phyloP scores from a whole-genome alignment of 1,140 invertebrate genomes.

The Hyposmocoma kahamanoa region DNA sequence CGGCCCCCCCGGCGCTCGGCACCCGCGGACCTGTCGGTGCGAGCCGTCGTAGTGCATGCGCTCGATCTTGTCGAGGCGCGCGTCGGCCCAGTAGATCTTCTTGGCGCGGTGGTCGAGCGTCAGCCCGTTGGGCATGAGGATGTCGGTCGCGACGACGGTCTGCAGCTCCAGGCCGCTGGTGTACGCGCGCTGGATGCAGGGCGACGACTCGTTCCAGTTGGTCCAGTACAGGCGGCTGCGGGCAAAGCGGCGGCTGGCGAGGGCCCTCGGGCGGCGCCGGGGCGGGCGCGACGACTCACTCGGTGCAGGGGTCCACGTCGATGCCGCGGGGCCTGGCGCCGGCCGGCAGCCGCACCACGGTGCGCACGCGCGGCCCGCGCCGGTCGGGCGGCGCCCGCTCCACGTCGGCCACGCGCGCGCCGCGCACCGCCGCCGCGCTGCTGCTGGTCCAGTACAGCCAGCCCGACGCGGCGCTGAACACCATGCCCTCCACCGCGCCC shows the following conservation, averaged over 20 bases:
- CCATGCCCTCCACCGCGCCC: slow-evolving; percentile 89
- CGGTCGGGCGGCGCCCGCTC: slow-evolving; percentile 53
- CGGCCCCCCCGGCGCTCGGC: too few species aligned
- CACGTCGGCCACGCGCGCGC: slow-evolving; percentile 48
- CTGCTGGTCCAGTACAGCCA: slow-evolving; percentile 91
- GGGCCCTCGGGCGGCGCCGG: too few species aligned
- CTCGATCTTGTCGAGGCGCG: slow-evolving; percentile 84
- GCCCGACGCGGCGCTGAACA: slow-evolving; percentile 79
- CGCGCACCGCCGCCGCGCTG: slow-evolving; percentile 83
- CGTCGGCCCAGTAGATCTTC: slow-evolving; percentile 89
- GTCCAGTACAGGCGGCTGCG: slow-evolving; percentile 84
- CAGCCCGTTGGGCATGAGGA: slow-evolving; percentile 89
- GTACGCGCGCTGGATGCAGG: slow-evolving; percentile 83
- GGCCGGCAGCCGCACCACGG: slow-evolving; percentile 78
- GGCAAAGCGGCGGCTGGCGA: too few species aligned
- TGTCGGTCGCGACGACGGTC: slow-evolving; percentile 83
- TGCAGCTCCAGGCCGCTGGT: slow-evolving; percentile 77
- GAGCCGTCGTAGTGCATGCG: slow-evolving; percentile 83
- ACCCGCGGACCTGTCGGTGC: slow-evolving; percentile 71
- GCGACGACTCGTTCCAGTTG: slow-evolving; percentile 85
- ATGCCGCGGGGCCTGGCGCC: slow-evolving; percentile 90
- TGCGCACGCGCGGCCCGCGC: slow-evolving; percentile 57
- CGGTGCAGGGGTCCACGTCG: slow-evolving; percentile 85
- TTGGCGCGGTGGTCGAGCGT: slow-evolving; percentile 82
- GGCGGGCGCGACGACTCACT: too few species aligned